These are phyloP conservation scores for Aix galericulata DNA, from an alignment of 2,113 vertebrate species.

Conservation along the genomic window DNA sequence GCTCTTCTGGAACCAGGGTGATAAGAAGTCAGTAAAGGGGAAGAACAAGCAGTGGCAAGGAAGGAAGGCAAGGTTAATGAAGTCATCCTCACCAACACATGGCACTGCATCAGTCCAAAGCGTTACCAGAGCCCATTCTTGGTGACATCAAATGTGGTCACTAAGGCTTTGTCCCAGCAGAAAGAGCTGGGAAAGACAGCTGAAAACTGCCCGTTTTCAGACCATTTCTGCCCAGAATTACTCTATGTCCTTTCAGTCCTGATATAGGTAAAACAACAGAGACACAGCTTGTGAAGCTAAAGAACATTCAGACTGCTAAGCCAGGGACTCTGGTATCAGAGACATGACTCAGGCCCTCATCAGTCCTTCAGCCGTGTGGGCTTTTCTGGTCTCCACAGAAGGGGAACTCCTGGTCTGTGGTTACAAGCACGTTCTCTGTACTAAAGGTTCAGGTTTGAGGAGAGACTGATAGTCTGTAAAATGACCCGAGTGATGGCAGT, in stretches of 20 bases:
- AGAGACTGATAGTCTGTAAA: no score
- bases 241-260: neutral
- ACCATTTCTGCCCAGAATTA: neutral
- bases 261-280: neutral
- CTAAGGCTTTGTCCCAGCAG: neutral
- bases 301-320: neutral
- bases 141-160: neutral
- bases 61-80: no score
- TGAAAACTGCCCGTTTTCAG: no score
- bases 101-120: neutral
- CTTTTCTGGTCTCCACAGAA: no score
- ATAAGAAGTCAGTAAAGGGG: neutral
- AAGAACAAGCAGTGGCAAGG: fast-evolving
- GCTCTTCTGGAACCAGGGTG: neutral
- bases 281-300: neutral
- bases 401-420: fast-evolving
- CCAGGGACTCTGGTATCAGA: neutral
- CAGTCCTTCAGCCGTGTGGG: neutral
- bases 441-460: fast-evolving
- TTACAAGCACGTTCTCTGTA: fast-evolving
- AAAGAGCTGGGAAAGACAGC: neutral
- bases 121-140: fast-evolving
- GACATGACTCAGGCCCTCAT: fast-evolving
- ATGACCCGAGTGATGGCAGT: no score
- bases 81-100: fast-evolving